Evolutionary conservation across 1,140 invertebrate species (phyloP).

Genomic region (Drosophila busckii): DNA sequence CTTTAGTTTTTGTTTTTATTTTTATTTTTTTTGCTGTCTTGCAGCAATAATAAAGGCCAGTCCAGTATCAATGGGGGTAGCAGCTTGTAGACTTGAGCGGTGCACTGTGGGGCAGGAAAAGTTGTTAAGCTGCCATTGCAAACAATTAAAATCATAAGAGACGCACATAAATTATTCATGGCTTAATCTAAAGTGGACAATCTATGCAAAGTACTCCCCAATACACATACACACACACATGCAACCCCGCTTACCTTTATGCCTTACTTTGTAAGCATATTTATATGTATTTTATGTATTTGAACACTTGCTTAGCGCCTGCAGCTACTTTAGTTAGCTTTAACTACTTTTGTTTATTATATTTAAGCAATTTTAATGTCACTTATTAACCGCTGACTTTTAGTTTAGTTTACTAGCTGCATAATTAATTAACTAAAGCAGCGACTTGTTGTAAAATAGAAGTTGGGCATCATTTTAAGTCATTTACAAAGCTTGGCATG

Average conservation of each 20-base stretch:
- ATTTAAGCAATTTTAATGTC: no score
- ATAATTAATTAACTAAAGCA: background rate
- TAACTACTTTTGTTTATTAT: no score
- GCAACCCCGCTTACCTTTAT: constrained; percentile 10
- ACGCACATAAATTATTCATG: constrained; percentile 78
- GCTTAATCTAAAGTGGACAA: constrained; percentile 78
- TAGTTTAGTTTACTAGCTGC: constrained; percentile 1
- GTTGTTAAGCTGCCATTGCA: constrained; percentile 77
- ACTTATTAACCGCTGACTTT: no score
- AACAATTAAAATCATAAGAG: constrained; percentile 79
- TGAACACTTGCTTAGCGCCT: no score
- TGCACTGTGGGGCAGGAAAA: constrained; percentile 22
- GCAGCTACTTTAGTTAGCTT: no score
- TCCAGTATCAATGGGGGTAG: background rate
- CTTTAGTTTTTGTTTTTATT: constrained; percentile 18
- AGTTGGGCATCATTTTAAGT: no score
- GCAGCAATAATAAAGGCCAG: constrained; percentile 33
- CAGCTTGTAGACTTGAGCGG: background rate
- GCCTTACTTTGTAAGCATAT: background rate
- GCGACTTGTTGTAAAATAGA: no score
- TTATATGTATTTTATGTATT: background rate
- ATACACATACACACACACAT: constrained; percentile 23
- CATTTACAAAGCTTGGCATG: no score
- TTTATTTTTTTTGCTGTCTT: constrained; percentile 4
- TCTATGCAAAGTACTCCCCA: constrained; percentile 67